Percentiles rank a stretch among this genome's conserved stretches.
Evolutionary conservation across 23 tunicate genomes (phyloP).

Genomic region (Styela clava): DNA sequence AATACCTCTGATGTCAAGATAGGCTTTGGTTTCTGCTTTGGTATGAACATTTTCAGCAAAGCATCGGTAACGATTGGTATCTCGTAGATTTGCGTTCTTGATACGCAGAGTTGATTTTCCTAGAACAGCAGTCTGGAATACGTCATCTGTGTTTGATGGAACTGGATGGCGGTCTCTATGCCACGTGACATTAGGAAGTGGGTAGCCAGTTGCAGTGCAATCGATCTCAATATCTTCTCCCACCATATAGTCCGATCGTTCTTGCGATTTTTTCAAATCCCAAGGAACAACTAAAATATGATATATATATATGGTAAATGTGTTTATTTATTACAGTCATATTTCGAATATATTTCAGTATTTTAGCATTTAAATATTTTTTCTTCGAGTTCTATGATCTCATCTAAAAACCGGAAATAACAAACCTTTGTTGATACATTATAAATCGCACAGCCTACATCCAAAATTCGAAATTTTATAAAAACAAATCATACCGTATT

Average conservation of each 20-base stretch:
- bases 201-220: background rate
- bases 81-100: background rate
- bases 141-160: background rate
- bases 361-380: too few species aligned
- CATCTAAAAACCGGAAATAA: too few species aligned
- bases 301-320: too few species aligned
- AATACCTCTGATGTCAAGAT: background rate
- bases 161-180: background rate
- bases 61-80: background rate
- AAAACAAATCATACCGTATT: background rate
- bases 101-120: background rate
- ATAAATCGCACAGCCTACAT: too few species aligned
- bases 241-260: background rate
- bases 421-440: too few species aligned
- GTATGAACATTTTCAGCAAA: too few species aligned
- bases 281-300: background rate
- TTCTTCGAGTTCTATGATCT: too few species aligned
- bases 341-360: too few species aligned
- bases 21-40: background rate
- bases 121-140: background rate
- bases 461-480: too few species aligned
- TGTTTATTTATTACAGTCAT: too few species aligned
- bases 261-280: background rate
- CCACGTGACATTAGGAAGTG: background rate
- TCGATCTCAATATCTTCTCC: background rate